Evolutionary conservation across 2,888 invertebrate species (phyloP).

Genomic region (Ectropis crepuscularia): DNA sequence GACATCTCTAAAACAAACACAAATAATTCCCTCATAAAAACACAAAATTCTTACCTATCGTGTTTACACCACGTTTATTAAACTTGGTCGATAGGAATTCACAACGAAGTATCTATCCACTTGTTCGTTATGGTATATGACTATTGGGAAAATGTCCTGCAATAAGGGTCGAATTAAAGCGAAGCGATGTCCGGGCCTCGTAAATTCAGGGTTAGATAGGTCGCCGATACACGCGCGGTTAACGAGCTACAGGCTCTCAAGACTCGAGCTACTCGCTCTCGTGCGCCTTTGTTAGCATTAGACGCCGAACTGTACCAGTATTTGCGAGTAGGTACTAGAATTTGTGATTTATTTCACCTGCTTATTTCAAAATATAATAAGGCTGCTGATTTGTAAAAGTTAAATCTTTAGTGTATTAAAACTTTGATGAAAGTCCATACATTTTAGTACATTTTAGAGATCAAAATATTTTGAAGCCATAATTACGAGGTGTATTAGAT

Average conservation of each 20-base stretch:
- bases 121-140: neutral
- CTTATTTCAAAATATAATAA: too few relatives aligned
- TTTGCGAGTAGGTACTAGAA: neutral
- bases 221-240: slow-evolving; percentile 57
- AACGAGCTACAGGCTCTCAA: slow-evolving; percentile 53
- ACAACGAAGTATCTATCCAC: neutral
- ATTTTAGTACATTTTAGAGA: too few relatives aligned
- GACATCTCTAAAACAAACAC: too few relatives aligned
- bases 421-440: too few relatives aligned
- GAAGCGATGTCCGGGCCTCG: slow-evolving; percentile 34
- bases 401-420: too few relatives aligned
- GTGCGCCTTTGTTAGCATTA: slow-evolving; percentile 14
- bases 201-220: slow-evolving; percentile 56
- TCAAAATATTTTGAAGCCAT: too few relatives aligned
- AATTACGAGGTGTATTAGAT: too few relatives aligned
- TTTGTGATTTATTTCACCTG: neutral
- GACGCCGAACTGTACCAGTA: neutral
- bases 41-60: too few relatives aligned
- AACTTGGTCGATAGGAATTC: too few relatives aligned
- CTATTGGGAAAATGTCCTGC: slow-evolving; percentile 32
- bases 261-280: slow-evolving; percentile 7
- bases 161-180: slow-evolving; percentile 37
- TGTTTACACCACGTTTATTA: too few relatives aligned
- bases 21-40: too few relatives aligned
- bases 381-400: neutral